phyloP scores from a whole-genome alignment of 2,888 invertebrate species.

The Boloria selene region DNA sequence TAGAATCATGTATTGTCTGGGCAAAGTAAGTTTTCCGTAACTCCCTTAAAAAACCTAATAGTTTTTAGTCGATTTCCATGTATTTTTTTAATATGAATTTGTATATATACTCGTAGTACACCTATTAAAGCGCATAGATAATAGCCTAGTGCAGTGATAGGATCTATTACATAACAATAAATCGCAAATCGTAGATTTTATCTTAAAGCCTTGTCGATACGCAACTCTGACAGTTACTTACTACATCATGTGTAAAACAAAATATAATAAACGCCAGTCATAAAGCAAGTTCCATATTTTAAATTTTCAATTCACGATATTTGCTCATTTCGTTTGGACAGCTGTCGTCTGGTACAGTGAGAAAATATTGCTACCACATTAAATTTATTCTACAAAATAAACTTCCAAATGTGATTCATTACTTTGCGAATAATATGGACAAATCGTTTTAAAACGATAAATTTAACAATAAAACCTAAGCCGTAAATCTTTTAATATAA shows the following conservation, averaged over 20 bases:
- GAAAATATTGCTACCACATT: constrained; percentile 40
- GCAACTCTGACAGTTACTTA: constrained; percentile 40
- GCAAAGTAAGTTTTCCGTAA: too few species aligned
- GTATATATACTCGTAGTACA: background rate
- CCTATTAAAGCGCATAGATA: background rate
- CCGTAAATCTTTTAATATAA: background rate
- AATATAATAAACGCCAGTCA: constrained; percentile 43
- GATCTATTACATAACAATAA: constrained; percentile 39
- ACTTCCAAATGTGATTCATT: background rate
- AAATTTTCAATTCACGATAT: constrained; percentile 42
- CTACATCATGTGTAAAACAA: constrained; percentile 44
- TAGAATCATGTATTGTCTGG: too few species aligned
- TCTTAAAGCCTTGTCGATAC: constrained; percentile 41
- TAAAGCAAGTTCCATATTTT: constrained; percentile 44
- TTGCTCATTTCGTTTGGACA: constrained; percentile 52
- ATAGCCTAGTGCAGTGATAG: constrained; percentile 37
- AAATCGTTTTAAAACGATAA: background rate
- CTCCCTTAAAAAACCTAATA: too few species aligned
- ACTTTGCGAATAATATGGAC: background rate
- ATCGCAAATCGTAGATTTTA: constrained; percentile 41
- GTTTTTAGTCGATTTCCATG: too few species aligned
- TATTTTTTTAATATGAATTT: too few species aligned
- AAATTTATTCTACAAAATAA: constrained; percentile 18
- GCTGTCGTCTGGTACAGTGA: constrained; percentile 51
- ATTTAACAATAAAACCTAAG: too few species aligned